These are phyloP conservation scores for Lasiurus cinereus DNA, from an alignment of 2,113 vertebrate genomes.

Conservation along the genomic window DNA sequence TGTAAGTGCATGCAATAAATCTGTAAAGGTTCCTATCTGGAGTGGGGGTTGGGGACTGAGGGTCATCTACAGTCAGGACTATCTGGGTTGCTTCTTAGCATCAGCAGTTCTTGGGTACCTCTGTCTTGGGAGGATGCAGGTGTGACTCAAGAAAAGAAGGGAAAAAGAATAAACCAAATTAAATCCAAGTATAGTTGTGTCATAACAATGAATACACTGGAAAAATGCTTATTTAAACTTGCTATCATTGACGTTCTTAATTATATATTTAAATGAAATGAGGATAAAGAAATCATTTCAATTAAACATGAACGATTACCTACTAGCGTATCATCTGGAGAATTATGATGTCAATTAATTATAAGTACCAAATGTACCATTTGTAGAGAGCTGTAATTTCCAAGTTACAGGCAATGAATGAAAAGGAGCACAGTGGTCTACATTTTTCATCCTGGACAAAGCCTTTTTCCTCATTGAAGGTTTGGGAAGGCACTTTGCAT, in stretches of 20 bases:
- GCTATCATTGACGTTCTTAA: conserved; percentile 29
- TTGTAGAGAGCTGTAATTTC: conserved; percentile 65
- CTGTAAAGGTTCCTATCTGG: neutral
- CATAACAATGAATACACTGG: conserved; percentile 9
- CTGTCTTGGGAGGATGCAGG: conserved; percentile 37
- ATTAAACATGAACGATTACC: conserved; percentile 61
- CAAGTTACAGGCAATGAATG: conserved; percentile 4
- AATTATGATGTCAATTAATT: conserved; percentile 58
- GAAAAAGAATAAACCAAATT: conserved; percentile 14
- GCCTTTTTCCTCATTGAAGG: neutral
- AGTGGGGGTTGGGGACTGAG: neutral
- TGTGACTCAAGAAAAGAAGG: conserved; percentile 13
- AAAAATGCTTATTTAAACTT: conserved; percentile 60
- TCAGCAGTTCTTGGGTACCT: conserved; percentile 35
- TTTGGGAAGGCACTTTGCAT: neutral
- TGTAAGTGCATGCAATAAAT: conserved; percentile 16
- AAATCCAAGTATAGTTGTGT: conserved; percentile 23
- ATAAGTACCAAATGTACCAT: conserved; percentile 58
- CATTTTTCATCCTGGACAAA: conserved; percentile 41
- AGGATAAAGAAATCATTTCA: conserved; percentile 57
- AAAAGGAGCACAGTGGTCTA: neutral
- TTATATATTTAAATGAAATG: conserved; percentile 61
- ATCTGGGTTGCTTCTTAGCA: neutral
- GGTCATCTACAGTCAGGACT: neutral
- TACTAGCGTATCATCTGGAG: conserved; percentile 54